phyloP scores from a whole-genome alignment of 2,113 vertebrate genomes.

The Sinosuthora webbiana region DNA sequence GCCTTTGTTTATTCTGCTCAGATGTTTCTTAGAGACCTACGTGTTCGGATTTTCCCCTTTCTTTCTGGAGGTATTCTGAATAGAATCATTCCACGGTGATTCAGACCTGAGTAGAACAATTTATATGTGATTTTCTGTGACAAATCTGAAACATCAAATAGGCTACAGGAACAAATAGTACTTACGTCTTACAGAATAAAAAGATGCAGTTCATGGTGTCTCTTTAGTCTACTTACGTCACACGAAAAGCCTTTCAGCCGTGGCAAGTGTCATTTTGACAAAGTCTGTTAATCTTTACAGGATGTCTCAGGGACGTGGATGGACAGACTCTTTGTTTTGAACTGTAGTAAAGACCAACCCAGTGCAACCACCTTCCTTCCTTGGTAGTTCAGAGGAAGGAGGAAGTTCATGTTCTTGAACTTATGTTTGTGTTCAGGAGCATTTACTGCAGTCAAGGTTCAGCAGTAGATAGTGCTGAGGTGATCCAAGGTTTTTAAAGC shows the following conservation, averaged over 20 bases:
- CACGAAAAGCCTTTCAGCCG: neutral
- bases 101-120: neutral
- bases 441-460: neutral
- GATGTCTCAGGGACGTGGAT: neutral
- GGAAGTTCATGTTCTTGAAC: neutral
- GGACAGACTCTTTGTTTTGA: neutral
- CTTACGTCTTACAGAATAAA: neutral
- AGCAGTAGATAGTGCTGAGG: neutral
- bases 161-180: neutral
- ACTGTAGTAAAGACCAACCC: neutral
- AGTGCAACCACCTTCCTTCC: neutral
- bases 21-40: conserved; percentile 62
- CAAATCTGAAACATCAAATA: neutral
- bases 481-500: neutral
- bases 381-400: neutral
- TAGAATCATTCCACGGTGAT: neutral
- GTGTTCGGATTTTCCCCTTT: neutral
- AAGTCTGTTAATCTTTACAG: neutral
- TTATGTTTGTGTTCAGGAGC: neutral
- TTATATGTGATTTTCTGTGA: neutral
- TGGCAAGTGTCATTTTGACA: neutral
- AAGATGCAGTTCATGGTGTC: neutral
- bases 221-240: neutral
- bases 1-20: conserved; percentile 69
- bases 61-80: neutral